phyloP scores from a whole-genome alignment of 2,797 vertebrate genomes.

The Limosa lapponica region DNA sequence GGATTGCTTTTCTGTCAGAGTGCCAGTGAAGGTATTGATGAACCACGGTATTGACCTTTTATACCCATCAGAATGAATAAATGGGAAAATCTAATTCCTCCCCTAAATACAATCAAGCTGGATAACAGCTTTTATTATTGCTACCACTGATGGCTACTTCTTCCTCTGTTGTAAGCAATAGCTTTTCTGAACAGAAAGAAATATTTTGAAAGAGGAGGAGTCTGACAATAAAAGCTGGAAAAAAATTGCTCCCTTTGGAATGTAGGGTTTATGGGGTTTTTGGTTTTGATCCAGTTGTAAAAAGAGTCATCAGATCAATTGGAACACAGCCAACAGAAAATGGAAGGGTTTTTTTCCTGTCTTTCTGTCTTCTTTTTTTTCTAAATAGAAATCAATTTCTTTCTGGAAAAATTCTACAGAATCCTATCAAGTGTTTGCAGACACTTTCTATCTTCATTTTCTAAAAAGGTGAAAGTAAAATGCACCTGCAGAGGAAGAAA shows the following conservation, averaged over 20 bases:
- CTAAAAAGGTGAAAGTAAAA: not conserved
- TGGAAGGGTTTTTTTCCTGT: fast-evolving
- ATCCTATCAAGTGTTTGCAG: not conserved
- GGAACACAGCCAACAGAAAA: not conserved
- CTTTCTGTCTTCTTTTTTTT: not conserved
- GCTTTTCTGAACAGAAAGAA: not conserved
- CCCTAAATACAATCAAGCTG: not conserved
- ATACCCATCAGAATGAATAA: not conserved
- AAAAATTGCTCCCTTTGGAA: not conserved
- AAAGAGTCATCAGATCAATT: not conserved
- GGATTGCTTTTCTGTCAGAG: not conserved
- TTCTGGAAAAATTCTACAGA: not conserved
- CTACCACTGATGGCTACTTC: not conserved
- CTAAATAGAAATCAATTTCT: not conserved
- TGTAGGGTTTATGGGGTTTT: not conserved
- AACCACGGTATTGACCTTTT: not conserved
- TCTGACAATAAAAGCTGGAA: not conserved
- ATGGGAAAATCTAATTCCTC: not conserved
- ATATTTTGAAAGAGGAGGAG: not conserved
- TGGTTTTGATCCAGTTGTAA: not conserved
- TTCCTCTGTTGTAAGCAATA: not conserved
- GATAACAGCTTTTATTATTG: not conserved
- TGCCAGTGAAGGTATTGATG: not conserved
- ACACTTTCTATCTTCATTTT: not conserved
- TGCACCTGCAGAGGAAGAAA: not conserved